Conservation (phyloP, 2,888 invertebrate genomes). For the Pogonocherus hispidulus region DNA sequence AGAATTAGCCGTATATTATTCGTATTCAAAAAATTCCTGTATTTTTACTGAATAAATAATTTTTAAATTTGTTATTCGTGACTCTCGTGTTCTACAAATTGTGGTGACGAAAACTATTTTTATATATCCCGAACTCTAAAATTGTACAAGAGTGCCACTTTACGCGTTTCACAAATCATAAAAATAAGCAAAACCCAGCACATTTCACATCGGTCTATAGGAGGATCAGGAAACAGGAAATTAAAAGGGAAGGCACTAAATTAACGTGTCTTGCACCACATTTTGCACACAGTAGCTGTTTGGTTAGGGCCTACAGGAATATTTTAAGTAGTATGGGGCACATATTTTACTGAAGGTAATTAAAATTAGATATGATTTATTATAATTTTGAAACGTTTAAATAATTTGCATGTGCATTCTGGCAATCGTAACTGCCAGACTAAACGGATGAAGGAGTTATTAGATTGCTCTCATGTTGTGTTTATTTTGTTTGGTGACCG, state of each 20-base stretch:
- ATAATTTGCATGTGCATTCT: too few species aligned
- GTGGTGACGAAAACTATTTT: too few species aligned
- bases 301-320: neutral
- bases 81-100: too few species aligned
- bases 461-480: too few species aligned
- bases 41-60: too few species aligned
- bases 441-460: too few species aligned
- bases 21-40: too few species aligned
- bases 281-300: neutral
- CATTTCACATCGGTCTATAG: neutral
- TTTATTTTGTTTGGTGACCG: too few species aligned
- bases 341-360: neutral
- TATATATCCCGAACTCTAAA: too few species aligned
- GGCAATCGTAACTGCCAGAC: too few species aligned
- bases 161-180: conserved; percentile 1
- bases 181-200: conserved; percentile 10
- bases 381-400: neutral
- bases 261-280: conserved; percentile 9
- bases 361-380: conserved; percentile 15
- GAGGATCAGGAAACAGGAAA: conserved; percentile 21
- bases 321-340: neutral
- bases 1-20: too few species aligned
- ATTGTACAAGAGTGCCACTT: neutral
- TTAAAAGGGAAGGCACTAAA: conserved; percentile 11
- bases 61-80: too few species aligned